These are phyloP conservation scores for Drosophila paracracens DNA, from an alignment of 2,888 invertebrate genomes.

Conservation along the genomic window DNA sequence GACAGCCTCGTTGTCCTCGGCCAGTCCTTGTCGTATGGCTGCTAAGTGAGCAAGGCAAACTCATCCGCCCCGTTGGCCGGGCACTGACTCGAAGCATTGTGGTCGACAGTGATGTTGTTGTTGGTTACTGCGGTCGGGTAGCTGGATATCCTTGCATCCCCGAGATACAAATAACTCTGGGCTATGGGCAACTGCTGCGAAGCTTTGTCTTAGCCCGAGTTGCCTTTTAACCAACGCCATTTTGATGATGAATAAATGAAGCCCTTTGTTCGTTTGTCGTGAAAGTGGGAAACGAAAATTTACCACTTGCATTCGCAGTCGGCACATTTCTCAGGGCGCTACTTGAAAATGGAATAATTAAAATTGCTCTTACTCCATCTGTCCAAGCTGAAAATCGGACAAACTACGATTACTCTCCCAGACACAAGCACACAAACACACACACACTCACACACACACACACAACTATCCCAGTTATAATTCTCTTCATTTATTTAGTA, in stretches of 20 bases:
- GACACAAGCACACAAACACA: background rate
- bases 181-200: constrained; percentile 1
- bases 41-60: constrained; percentile 76
- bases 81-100: constrained; percentile 43
- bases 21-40: constrained; percentile 54
- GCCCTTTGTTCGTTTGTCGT: constrained; percentile 56
- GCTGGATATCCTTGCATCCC: constrained; percentile 43
- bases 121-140: constrained; percentile 58
- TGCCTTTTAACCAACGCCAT: constrained; percentile 51
- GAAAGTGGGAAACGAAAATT: constrained; percentile 49
- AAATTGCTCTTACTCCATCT: constrained; percentile 22
- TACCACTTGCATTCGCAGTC: constrained; percentile 73
- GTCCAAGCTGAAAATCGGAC: constrained; percentile 5
- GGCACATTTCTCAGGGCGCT: constrained; percentile 30
- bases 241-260: constrained; percentile 79
- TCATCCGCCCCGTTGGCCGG: constrained; percentile 39
- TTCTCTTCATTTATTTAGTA: constrained; percentile 61
- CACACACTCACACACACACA: constrained; percentile 6
- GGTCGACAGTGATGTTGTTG: constrained; percentile 54
- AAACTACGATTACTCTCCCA: constrained; percentile 10
- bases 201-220: constrained; percentile 62
- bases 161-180: constrained; percentile 66
- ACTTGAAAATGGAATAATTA: constrained; percentile 66
- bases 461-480: constrained; percentile 21
- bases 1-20: constrained; percentile 54